Percentiles rank a stretch among this genome's conserved stretches.
Conservation (phyloP, 2,888 invertebrate species). For the Plebejus anna region DNA sequence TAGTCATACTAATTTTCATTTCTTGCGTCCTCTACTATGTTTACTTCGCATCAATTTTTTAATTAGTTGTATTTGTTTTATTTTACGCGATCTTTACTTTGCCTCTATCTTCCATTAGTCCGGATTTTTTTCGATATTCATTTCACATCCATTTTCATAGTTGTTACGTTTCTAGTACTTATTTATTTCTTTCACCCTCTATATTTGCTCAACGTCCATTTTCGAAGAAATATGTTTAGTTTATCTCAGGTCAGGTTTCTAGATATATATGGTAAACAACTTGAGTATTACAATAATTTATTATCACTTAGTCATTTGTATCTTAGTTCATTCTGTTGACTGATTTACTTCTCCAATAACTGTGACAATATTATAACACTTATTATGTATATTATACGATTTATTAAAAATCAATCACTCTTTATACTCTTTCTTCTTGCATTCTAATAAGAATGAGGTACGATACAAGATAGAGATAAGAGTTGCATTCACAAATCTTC, state of each 20-base stretch:
- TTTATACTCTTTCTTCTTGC: background rate
- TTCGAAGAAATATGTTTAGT: constrained; percentile 6
- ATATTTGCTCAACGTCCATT: background rate
- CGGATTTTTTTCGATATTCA: constrained; percentile 15
- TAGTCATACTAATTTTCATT: background rate
- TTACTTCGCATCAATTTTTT: background rate
- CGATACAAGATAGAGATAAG: background rate
- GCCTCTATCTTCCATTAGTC: constrained; percentile 35
- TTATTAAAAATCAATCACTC: background rate
- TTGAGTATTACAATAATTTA: background rate
- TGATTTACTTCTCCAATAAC: background rate
- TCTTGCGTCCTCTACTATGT: background rate
- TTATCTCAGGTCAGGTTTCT: constrained; percentile 12
- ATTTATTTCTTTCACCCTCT: background rate
- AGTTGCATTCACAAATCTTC: background rate
- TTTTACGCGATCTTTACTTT: too few relatives aligned
- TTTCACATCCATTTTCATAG: background rate
- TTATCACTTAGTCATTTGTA: constrained; percentile 11
- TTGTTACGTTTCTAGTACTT: background rate
- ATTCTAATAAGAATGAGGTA: background rate
- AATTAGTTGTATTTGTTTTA: background rate
- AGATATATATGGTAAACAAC: constrained; percentile 4
- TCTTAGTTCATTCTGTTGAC: background rate
- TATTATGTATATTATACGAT: background rate
- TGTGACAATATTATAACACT: background rate